Evolutionary conservation across 1,140 invertebrate species (phyloP).

Genomic region (Drosophila lacertosa): DNA sequence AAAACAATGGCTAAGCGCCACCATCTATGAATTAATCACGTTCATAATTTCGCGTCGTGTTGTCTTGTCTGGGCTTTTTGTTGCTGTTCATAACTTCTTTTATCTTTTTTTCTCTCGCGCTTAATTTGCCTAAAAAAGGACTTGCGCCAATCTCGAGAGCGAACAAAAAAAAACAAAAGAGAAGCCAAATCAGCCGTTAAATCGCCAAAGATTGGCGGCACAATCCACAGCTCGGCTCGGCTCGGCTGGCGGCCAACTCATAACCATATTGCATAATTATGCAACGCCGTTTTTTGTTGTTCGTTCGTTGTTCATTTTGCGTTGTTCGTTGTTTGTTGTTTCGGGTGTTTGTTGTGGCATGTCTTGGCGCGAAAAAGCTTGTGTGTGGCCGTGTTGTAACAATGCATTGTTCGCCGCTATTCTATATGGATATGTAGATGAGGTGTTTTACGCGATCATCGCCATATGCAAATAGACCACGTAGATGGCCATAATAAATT

Average conservation of each 20-base stretch:
- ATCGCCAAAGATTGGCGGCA: constrained; percentile 38
- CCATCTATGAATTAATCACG: constrained; percentile 82
- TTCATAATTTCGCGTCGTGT: constrained; percentile 80
- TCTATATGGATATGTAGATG: constrained; percentile 54
- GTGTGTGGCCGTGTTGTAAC: constrained; percentile 80
- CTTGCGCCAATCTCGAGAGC: constrained; percentile 27
- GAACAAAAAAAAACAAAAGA: too few species aligned
- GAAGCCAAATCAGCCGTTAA: constrained; percentile 41
- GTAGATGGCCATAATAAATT: too few species aligned
- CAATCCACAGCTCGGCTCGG: constrained; percentile 13
- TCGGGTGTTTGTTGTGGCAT: constrained; percentile 72
- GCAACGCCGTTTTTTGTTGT: constrained; percentile 30
- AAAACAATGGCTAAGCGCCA: constrained; percentile 79
- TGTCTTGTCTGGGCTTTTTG: constrained; percentile 33
- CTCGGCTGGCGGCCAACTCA: constrained; percentile 21
- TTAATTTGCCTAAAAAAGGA: constrained; percentile 79
- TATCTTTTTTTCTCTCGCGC: constrained; percentile 40
- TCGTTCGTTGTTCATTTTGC: constrained; percentile 10
- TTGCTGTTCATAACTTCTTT: constrained; percentile 60
- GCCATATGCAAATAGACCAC: background rate
- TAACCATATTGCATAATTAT: constrained; percentile 74
- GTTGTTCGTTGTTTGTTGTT: constrained; percentile 9
- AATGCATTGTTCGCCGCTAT: constrained; percentile 61
- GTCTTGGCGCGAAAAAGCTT: constrained; percentile 75
- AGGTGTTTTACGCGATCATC: constrained; percentile 17